Base-by-base conservation (phyloP, 2,888 invertebrate genomes). In the Drosophila birchii region DNA sequence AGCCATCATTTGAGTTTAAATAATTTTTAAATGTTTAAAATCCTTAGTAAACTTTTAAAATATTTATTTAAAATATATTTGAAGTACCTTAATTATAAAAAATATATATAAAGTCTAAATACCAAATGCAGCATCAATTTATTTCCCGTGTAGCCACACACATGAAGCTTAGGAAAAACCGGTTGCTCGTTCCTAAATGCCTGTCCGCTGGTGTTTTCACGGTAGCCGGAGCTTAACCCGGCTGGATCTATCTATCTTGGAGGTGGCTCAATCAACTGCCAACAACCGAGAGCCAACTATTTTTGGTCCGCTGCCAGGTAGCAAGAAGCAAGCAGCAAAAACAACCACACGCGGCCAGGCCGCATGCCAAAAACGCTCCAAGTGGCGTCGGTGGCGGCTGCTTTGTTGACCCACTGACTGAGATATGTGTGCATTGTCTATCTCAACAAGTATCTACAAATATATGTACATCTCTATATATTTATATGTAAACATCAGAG, bases 351-450 rank as follows among this genome's bases (percentile, higher is more conserved):
- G 77, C 60, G 51, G 67, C 63, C 70, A 41, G 55, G 81, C 76
- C 86, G 79, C 81, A 81, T 85, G 88, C 84, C 84, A 84, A 84
- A 84, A 87, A 72, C 73, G 86, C 67, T 79, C 39, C 75, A 85
- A 87, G 80, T 76, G 85, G 85, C 82, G 69, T 64, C 75, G 34
- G 78, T 77, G 44, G 20, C 36, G 68, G 80, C 75, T 23, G 58
- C 57, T 72, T 70, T 82, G 85, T 87, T 85, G 84, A 85, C 84
- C 84, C 86, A 85, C 84, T 85, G 84, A 85, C 84, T 88, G 84
- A 85, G 80, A 80, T 87, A 86, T 74, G 68, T 78, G 39, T 49
- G 69, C 71, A 70, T 60, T 71, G 71, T 60, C 36, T 70, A 71
- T 72, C 45, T 43, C 41, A 41, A 59, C 71, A 71, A 71, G 49